phyloP scores from a whole-genome alignment of 2,888 invertebrate species.

The Apotomis turbidana region DNA sequence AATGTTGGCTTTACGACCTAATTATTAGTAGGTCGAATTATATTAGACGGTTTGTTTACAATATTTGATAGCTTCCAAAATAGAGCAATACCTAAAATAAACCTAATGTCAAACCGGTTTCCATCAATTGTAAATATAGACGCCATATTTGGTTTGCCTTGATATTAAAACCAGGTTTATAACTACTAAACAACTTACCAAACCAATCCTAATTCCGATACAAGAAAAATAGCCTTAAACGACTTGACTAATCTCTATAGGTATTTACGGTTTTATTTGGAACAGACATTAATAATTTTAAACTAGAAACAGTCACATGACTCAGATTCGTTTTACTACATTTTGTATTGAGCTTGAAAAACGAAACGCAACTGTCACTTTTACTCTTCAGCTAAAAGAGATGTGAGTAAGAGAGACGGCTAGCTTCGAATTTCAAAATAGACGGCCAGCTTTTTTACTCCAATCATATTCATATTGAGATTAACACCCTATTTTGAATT shows the following conservation, averaged over 20 bases:
- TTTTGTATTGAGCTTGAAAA: conserved; percentile 6
- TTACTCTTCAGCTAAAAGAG: conserved; percentile 8
- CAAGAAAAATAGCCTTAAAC: conserved; percentile 31
- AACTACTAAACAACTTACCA: not conserved
- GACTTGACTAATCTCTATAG: conserved; percentile 26
- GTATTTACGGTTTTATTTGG: conserved; percentile 30
- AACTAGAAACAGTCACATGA: conserved; percentile 32
- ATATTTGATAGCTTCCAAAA: not conserved
- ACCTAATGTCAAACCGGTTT: not conserved
- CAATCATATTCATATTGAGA: conserved; percentile 20
- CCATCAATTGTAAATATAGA: not conserved
- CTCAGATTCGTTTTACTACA: conserved; percentile 26
- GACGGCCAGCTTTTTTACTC: conserved; percentile 11
- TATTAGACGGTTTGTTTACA: not conserved
- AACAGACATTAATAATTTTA: conserved; percentile 27
- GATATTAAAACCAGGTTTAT: conserved; percentile 6
- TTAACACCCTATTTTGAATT: conserved; percentile 26
- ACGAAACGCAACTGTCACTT: conserved; percentile 3
- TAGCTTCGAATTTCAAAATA: conserved; percentile 12
- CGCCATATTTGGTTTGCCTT: not conserved
- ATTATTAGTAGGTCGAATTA: not conserved
- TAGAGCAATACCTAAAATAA: not conserved
- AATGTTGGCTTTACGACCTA: no score
- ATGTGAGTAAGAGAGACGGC: not conserved
- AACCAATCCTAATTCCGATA: conserved; percentile 12